These are phyloP conservation scores for Larimichthys crocea DNA, from an alignment of 2,113 vertebrate genomes.

Conservation along the genomic window DNA sequence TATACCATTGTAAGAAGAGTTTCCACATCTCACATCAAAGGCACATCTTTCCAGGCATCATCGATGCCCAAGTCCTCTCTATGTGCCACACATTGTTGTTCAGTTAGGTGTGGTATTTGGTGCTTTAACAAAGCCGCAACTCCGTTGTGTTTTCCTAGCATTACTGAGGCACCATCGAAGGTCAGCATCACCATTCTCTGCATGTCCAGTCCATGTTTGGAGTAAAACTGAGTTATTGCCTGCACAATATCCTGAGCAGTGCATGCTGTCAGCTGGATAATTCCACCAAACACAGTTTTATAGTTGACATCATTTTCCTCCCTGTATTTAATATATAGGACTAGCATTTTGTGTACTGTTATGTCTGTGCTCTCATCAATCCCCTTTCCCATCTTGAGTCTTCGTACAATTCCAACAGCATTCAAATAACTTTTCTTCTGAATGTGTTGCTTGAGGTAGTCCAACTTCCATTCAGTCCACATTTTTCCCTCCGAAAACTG, in stretches of 20 bases:
- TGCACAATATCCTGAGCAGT: slow-evolving; percentile 41
- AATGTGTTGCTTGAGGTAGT: too few species aligned
- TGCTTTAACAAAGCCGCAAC: slow-evolving; percentile 38
- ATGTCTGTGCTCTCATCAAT: slow-evolving; percentile 34
- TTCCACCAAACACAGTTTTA: slow-evolving; percentile 46
- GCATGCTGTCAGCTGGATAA: slow-evolving; percentile 47
- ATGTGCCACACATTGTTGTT: slow-evolving; percentile 1
- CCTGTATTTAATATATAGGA: slow-evolving; percentile 43
- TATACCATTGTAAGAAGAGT: slow-evolving; percentile 15
- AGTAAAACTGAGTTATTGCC: slow-evolving; percentile 15
- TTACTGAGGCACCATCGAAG: slow-evolving; percentile 36
- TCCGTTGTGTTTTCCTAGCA: slow-evolving; percentile 6
- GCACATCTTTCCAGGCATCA: slow-evolving; percentile 27
- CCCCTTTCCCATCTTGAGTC: not conserved
- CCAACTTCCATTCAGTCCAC: too few species aligned
- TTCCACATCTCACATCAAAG: slow-evolving; percentile 28
- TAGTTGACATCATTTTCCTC: slow-evolving; percentile 30
- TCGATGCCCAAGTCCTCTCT: slow-evolving; percentile 27
- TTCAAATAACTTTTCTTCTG: too few species aligned
- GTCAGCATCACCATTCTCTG: slow-evolving; percentile 49
- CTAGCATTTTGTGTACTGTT: slow-evolving; percentile 43
- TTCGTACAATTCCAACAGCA: too few species aligned
- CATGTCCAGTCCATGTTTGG: slow-evolving; percentile 27
- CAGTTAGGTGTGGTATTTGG: slow-evolving; percentile 37
- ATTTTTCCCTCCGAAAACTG: too few species aligned